Base-by-base conservation (phyloP, 2,797 vertebrate species). In the Toxotes lorentzi region DNA sequence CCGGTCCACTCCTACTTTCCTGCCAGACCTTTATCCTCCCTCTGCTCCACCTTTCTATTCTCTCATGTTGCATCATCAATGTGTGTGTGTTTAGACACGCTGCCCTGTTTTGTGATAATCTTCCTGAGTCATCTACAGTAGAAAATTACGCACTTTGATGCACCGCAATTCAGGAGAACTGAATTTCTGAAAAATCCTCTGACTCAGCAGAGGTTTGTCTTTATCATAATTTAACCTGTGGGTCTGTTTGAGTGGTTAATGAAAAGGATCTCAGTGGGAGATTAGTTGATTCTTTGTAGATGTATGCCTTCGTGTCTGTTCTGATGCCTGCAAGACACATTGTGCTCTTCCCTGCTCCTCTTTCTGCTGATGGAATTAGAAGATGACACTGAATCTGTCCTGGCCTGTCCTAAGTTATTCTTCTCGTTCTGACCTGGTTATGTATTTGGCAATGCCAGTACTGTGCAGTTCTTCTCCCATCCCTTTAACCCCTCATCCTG, bases 221-320 rank as follows among this genome's bases (percentile, higher is more conserved):
- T 79, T 43, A 45, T 47, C 51, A 30, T 75, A 59, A 65, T 76
- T 61, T 47, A 21, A 69, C 78, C 51, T 63, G 45, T 54, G 66
- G 77, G 73, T 73, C 66, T 70, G 65, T 87, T 84, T 75, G 62
- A 65, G 69, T 30, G 30, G 41, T 64, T 71, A 78, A 82, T 82
- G 56, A 88, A 30, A 76, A 76, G 12, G 77, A 62, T 47, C 43
- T 5, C 3, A 63, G 72, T 41, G 64, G 70, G 63, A 72, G 74
- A 81, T 86, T 38, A 80, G 68, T 54, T 58, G 66, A 81, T 67
- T 78, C 40, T 79, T 82, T 84, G 60, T 81, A 70, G 57, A 82
- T 59, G 12, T 23, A 27, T 48, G 54, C 10, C 41, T 70, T 60
- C 0, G 17, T 57, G 34, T 67, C 47, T 75, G 21, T 9, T 10